Percentiles rank a stretch among this genome's conserved stretches.
These are phyloP conservation scores for Ischnura elegans DNA, from an alignment of 2,888 invertebrate species.

Conservation along the genomic window DNA sequence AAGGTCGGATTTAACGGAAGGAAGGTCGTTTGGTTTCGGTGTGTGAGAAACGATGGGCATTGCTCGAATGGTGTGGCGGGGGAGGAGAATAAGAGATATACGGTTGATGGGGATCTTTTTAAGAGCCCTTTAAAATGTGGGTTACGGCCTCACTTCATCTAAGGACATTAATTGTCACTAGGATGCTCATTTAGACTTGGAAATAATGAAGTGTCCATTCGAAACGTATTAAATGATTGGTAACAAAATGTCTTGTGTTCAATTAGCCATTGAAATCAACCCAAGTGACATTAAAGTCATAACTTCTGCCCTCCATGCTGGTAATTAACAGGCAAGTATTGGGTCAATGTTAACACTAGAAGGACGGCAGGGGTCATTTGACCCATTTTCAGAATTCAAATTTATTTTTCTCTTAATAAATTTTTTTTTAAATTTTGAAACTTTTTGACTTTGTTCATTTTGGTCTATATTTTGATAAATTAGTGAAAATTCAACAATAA, in stretches of 20 bases:
- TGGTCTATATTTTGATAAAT: too few relatives aligned
- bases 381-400: too few relatives aligned
- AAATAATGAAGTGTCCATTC: neutral
- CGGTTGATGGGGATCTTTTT: neutral
- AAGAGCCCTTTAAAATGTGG: neutral
- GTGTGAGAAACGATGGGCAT: neutral
- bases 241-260: neutral
- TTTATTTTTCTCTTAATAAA: too few relatives aligned
- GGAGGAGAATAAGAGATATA: neutral
- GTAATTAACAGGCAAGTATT: too few relatives aligned
- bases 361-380: too few relatives aligned
- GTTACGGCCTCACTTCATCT: neutral
- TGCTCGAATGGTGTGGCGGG: neutral
- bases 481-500: too few relatives aligned
- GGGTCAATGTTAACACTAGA: too few relatives aligned
- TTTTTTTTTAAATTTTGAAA: too few relatives aligned
- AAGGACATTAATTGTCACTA: neutral
- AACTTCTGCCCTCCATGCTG: too few relatives aligned
- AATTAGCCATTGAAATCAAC: neutral
- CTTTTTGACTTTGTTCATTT: too few relatives aligned
- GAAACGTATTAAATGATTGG: neutral
- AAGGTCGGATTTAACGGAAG: constrained; percentile 33
- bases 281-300: neutral
- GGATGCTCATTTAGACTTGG: neutral
- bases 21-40: neutral